Evolutionary conservation across 2,113 vertebrate genomes (phyloP), one percentile per base, ranked within the genome.

Genomic region (Odobenus rosmarus): DNA sequence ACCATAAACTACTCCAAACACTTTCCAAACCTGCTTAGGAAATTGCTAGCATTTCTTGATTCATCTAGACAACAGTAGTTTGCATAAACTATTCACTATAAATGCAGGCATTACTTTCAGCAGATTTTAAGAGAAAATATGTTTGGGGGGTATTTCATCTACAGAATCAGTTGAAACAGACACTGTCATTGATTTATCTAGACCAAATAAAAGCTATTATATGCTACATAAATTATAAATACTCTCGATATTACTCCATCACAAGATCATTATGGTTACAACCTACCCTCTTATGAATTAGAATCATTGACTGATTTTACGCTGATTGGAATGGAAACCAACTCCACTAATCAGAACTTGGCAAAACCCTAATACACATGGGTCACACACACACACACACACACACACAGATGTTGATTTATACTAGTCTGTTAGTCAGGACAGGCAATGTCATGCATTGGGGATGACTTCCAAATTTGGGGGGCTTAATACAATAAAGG

Each of bases 161-260:
- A 49, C 77, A 93, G 61, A 96, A 83, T 83, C 36, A 14, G n/a
- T 87, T 93, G 61, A 81, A 87, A 80, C 64, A 16, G 55, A 90
- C 64, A 93, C 10, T 3, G 12, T 24, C n/a, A 90, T 51, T 74
- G 76, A 82, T 97, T 87, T 84, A 84, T 77, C 24, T 71, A 74
- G 84, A 95, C 89, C 53, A 92, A 97, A 93, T 92, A 86, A 92
- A 69, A 88, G 28, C 39, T 31, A 77, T 92, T 71, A 46, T 74
- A 39, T 90, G 69, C 26, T 71, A 81, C 87, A 80, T 74, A 89
- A 90, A 89, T 89, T 71, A 93, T 64, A 96, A 91, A 95, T 83
- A 81, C 19, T 82, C 21, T 89, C 61, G 46, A 10, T 76, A 74
- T 92, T 64, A 93, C 39, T 67, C 33, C n/a, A 46, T 76, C 62